Base-by-base conservation (phyloP, 2,888 invertebrate genomes). In the Rhyacophila evoluta region DNA sequence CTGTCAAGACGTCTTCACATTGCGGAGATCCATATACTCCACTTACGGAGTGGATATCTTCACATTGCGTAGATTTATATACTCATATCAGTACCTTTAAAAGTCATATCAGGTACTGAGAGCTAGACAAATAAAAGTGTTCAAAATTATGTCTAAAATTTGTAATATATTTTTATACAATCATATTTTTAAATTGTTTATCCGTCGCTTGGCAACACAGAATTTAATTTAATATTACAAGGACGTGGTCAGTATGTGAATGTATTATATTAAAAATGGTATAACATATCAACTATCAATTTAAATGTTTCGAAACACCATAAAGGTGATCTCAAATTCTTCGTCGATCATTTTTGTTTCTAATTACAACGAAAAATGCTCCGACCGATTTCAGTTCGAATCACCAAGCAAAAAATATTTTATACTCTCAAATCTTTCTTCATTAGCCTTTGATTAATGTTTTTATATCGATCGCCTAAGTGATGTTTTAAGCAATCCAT, bases 321-420 rank as follows among this genome's bases (percentile, higher is more conserved):
- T 19, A 55, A 55, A 55, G 55, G 55, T 55, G 55, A 55, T 55
- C 55, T 55, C 55, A 19, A 55, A 55, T 55, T 55, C 55, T 55
- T 55, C 55, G 25, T 0, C 55, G 55, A 55, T 55, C 55, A 55
- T 55, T 55, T 55, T 55, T 55, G 19, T 55, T 55, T 55, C 55
- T 55, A 55, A 55, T 55, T 55, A 55, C 55, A 55, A 55, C 19
- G 55, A 55, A 55, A 55, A 55, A 55, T 55, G 55, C 19, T 55
- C 55, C 19, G 55, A 55, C 55, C 55, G 55, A 55, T 19, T 55
- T 55, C 55, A 55, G 19, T 55, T 55, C 19, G 25, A 55, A 55
- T 25, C 55, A 19, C 8, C 12, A 19, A 55, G 19, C 25, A 55
- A 55, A 55, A 55, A 55, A 55, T 33, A 38, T 38, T 19, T 19